Evolutionary conservation across 2,888 invertebrate genomes (phyloP), one percentile per base, ranked within the genome.

Genomic region (Lamellibrachia columna): DNA sequence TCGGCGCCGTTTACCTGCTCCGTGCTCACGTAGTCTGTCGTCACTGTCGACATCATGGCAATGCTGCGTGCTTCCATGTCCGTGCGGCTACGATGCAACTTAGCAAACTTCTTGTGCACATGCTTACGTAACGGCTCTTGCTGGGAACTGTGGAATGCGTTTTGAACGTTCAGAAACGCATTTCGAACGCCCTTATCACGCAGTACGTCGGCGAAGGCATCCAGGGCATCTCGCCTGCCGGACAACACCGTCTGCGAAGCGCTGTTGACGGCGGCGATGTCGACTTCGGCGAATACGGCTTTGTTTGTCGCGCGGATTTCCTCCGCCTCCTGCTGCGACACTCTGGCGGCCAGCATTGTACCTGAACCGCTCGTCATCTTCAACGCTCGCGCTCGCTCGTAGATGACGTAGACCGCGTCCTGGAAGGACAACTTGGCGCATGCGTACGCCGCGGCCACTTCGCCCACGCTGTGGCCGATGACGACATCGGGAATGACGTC

Each of bases 401-500:
- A 91, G 22, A 91, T 91, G 91, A 91, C 53, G 11, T 53, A 52
- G 53, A 91, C 91, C 6, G 91, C 91, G 15, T 91, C 15, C 22
- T 91, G 52, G 53, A 91, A 52, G 40, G 52, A 52, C 53, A 91
- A 15, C 52, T 52, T 53, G 52, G 52, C 91, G 52, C 52, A 52
- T 53, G 53, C 91, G 22, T 91, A 53, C 11, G 91, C 52, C 52
- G 91, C 91, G 15, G 91, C 91, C 53, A 91, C 91, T 40, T 91
- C 91, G 52, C 91, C 91, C 11, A 91, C 91, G 53, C 52, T 52
- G 91, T 91, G 91, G 28, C 91, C 91, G 52, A 91, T 11, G 91
- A 91, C 53, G 22, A 91, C 91, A 91, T 91, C 91, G 53, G 91
- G 91, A 11, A 4, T 91, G 53, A 91, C 53, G 52, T 53, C 91